Evolutionary conservation across 2,888 invertebrate genomes (phyloP), one percentile per base, ranked within the genome.

Genomic region (Sclerodermus sp.): DNA sequence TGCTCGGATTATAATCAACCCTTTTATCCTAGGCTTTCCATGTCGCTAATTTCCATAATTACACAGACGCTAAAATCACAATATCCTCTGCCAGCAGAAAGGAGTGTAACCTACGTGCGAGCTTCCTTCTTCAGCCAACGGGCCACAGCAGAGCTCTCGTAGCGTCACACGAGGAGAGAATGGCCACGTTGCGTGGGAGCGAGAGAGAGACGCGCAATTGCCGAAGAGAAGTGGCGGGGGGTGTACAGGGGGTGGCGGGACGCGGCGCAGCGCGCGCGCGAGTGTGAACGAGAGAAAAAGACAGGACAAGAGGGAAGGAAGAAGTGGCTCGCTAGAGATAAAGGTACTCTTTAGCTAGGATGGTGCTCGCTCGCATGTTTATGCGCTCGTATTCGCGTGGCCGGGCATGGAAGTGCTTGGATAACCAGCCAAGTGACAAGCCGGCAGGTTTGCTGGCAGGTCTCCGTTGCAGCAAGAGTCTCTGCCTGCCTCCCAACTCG

Each of bases 41-140:
- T 78, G 76, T 78, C 77, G 76, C 77, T 77, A 77, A 78, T 78
- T 78, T 78, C 77, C 77, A 78, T 77, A 78, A 78, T 77, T 78
- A 77, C 77, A 77, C 77, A 77, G 77, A 78, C 77, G 77, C 77
- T 78, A 77, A 77, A 77, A 77, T 77, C 77, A 77, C 77, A 77
- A 77, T 77, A 77, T 77, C 75, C 76, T 69, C 70, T 68, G 67
- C 71, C 66, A 65, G 71, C 66, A 68, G 74, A 74, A 74, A 76
- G 77, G 76, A 74, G 74, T 60, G 13, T 68, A 70, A 71, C 73
- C 74, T 73, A 76, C 71, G 74, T 68, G n/a, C n/a, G 73, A 68
- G 70, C 64, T 66, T 65, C 66, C 63, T 62, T 63, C 65, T 59
- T 63, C 59, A 55, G 10, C 45, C 51, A 43, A 46, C 18, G 45